Evolutionary conservation across 2,888 invertebrate species (phyloP).

Genomic region (Aleiodes testaceus): DNA sequence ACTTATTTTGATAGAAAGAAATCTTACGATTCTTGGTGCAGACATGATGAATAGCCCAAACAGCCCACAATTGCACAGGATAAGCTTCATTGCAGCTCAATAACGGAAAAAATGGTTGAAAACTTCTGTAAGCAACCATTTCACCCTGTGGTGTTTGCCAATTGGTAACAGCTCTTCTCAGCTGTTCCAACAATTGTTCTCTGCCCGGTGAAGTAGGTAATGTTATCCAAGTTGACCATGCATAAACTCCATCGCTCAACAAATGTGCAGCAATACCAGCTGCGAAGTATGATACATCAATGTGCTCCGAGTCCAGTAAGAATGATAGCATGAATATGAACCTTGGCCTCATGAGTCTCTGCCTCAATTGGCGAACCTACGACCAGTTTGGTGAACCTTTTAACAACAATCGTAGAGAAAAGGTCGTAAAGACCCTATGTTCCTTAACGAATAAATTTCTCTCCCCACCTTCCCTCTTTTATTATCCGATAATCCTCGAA

Average conservation of each 20-base stretch:
- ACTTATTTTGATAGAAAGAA: neutral
- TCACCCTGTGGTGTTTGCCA: conserved; percentile 83
- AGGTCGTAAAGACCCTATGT: conserved; percentile 12
- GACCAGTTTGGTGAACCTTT: conserved; percentile 49
- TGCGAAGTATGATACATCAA: conserved; percentile 83
- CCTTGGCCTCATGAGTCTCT: conserved; percentile 75
- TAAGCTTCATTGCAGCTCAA: conserved; percentile 76
- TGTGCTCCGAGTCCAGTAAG: conserved; percentile 77
- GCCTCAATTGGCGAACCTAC: conserved; percentile 76
- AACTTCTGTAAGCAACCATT: conserved; percentile 84
- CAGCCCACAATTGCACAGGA: conserved; percentile 84
- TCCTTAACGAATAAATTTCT: neutral
- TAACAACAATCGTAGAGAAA: conserved; percentile 47
- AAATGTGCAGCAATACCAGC: conserved; percentile 83
- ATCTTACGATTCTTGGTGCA: conserved; percentile 82
- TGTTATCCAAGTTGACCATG: conserved; percentile 76
- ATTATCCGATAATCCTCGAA: neutral
- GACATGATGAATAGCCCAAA: conserved; percentile 87
- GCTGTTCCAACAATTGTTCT: conserved; percentile 62
- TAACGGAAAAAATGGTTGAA: conserved; percentile 82
- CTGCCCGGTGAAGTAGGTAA: conserved; percentile 58
- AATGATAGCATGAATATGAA: conserved; percentile 75
- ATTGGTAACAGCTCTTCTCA: conserved; percentile 75
- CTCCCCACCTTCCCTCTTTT: neutral
- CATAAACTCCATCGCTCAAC: conserved; percentile 76